Percentiles rank a stretch among this genome's conserved stretches.
phyloP scores from a whole-genome alignment of 2,113 vertebrate species.

The Haliaeetus leucogaster region DNA sequence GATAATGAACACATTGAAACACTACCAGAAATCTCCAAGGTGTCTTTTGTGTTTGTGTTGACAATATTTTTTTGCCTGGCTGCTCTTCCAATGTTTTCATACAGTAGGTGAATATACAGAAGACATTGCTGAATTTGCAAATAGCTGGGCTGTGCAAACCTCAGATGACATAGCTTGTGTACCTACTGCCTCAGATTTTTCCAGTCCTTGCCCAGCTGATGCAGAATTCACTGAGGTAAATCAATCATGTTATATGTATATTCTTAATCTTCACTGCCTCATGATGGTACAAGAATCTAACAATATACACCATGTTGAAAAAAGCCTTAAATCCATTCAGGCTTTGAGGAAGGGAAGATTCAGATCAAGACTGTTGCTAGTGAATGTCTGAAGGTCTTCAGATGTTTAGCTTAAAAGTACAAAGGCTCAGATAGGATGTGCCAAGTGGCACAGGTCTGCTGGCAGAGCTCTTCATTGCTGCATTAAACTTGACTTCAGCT shows the following conservation, averaged over 20 bases:
- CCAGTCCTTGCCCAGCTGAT: slow-evolving; percentile 85
- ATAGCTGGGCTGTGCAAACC: slow-evolving; percentile 89
- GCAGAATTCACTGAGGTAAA: slow-evolving; percentile 87
- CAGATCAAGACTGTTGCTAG: background rate
- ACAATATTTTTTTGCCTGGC: background rate
- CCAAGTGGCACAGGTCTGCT: background rate
- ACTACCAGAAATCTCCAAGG: background rate
- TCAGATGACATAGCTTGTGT: slow-evolving; percentile 81
- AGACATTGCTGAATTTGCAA: slow-evolving; percentile 89
- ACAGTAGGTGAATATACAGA: slow-evolving; percentile 78
- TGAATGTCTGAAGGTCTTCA: background rate
- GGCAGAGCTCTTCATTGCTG: background rate
- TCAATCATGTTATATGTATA: background rate
- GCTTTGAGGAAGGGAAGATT: background rate
- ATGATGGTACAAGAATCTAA: background rate
- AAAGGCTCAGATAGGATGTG: background rate
- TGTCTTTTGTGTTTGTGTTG: background rate
- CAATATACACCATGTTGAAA: background rate
- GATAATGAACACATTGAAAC: background rate
- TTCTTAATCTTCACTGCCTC: background rate
- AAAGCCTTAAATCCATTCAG: background rate
- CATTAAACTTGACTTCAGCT: background rate
- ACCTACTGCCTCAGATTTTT: slow-evolving; percentile 84
- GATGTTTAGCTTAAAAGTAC: background rate
- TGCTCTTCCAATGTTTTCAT: slow-evolving; percentile 1